Evolutionary conservation across 1,140 invertebrate genomes (phyloP).

Genomic region (Solen grandis): DNA sequence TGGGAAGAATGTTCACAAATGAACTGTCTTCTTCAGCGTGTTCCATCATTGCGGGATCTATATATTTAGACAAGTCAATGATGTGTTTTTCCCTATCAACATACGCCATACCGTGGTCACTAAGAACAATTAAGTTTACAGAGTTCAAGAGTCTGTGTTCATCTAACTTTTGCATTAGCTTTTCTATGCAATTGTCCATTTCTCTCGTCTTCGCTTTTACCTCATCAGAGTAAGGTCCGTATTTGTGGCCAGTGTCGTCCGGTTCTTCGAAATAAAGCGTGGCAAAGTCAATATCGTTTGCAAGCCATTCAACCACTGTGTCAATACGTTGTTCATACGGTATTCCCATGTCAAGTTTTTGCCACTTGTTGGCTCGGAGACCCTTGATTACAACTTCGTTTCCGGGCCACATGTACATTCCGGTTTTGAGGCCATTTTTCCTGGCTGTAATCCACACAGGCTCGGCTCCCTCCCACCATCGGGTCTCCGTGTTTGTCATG

Average conservation of each 20-base stretch:
- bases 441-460: conserved; percentile 79
- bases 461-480: conserved; percentile 77
- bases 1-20: too few species aligned
- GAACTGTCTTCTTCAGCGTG: conserved; percentile 80
- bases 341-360: conserved; percentile 78
- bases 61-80: conserved; percentile 46
- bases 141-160: conserved; percentile 79
- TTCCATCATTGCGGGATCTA: conserved; percentile 87
- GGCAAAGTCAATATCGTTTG: too few species aligned
- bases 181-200: conserved; percentile 69
- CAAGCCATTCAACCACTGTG: conserved; percentile 85
- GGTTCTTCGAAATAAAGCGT: too few species aligned
- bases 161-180: conserved; percentile 67
- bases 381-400: conserved; percentile 65
- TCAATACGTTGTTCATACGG: conserved; percentile 84
- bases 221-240: too few species aligned
- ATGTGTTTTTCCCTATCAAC: conserved; percentile 81
- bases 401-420: conserved; percentile 70
- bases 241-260: too few species aligned
- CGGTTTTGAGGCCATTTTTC: conserved; percentile 58
- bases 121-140: conserved; percentile 86
- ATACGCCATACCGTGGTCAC: conserved; percentile 88
- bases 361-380: conserved; percentile 58
- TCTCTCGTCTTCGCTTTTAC: conserved; percentile 55
- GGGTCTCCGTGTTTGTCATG: conserved; percentile 73